Base-by-base conservation (phyloP, 2,888 invertebrate genomes). In the Hydropsyche betteni region DNA sequence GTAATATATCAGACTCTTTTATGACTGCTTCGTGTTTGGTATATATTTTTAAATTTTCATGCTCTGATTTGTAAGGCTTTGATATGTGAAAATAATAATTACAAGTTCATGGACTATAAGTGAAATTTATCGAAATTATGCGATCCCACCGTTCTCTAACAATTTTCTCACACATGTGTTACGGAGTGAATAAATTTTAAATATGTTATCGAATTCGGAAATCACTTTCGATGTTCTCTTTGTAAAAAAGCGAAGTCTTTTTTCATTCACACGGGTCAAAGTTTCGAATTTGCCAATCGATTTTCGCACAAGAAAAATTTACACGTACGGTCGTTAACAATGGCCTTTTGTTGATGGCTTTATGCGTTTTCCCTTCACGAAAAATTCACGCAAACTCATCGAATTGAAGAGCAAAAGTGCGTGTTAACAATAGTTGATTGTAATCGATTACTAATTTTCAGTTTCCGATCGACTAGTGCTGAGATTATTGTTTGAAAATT, bases 261-360 rank as follows among this genome's bases (percentile, higher is more conserved):
- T 16, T 53, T 53, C 51, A 12, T 10, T 53, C 16, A 16, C 58
- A 16, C 14, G 16, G 8, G 16, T 16, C 44, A 44, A 44, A 44
- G 44, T 44, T 8, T 16, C 58, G 16, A 24, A 24, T 58, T 51
- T 58, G 24, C 58, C 58, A 58, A 58, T 58, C 58, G 58, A 58
- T 58, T 24, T 58, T 58, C 58, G 24, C 58, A 58, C 24, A 58
- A 58, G 58, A 58, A 58, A 14, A 8, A 24, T 14, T 24, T 16
- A 58, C 14, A 16, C 53, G 53, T 16, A 53, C 10, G 53, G 7
- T n/a, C 7, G 16, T 5, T 4, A 58, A 58, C 58, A 58, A 58
- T 58, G 58, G 58, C 24, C 58, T 58, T 53, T 58, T 58, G 58
- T 58, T 24, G 58, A 24, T 8, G 58, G 24, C 24, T 24, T 24